Percentiles rank a stretch among this genome's conserved stretches.
Conservation (phyloP, 1,140 invertebrate species). For the Carcinoscorpius rotundicauda region DNA sequence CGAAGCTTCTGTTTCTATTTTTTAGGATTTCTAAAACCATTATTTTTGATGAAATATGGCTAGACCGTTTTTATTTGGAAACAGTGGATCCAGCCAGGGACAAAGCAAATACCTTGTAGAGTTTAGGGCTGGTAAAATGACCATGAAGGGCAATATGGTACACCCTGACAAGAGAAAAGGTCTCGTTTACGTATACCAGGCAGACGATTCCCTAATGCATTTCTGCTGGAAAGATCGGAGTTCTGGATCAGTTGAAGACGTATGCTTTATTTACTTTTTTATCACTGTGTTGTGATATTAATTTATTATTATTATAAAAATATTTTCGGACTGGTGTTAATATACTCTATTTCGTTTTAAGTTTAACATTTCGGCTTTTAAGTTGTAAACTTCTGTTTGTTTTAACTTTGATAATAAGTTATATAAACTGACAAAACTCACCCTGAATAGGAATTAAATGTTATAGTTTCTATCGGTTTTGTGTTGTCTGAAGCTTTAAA, state of each 20-base stretch:
- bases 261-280: conserved; percentile 30
- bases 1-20: too few species aligned
- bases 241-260: conserved; percentile 60
- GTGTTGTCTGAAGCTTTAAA: too few species aligned
- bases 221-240: conserved; percentile 95
- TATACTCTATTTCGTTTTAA: too few species aligned
- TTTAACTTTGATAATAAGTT: too few species aligned
- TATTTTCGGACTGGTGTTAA: too few species aligned
- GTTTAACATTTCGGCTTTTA: too few species aligned
- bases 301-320: neutral
- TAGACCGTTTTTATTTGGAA: conserved; percentile 35
- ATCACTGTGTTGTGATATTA: neutral
- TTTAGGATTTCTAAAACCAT: too few species aligned
- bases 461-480: too few species aligned
- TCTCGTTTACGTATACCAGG: conserved; percentile 75
- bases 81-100: conserved; percentile 51
- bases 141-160: conserved; percentile 84
- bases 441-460: too few species aligned
- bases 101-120: conserved; percentile 86
- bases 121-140: conserved; percentile 95
- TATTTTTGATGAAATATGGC: conserved; percentile 19
- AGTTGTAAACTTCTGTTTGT: too few species aligned
- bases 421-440: too few species aligned
- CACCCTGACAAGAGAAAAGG: conserved; percentile 84
- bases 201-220: conserved; percentile 93